Conservation (phyloP, 2,888 invertebrate species). For the Pedicia rivosa region DNA sequence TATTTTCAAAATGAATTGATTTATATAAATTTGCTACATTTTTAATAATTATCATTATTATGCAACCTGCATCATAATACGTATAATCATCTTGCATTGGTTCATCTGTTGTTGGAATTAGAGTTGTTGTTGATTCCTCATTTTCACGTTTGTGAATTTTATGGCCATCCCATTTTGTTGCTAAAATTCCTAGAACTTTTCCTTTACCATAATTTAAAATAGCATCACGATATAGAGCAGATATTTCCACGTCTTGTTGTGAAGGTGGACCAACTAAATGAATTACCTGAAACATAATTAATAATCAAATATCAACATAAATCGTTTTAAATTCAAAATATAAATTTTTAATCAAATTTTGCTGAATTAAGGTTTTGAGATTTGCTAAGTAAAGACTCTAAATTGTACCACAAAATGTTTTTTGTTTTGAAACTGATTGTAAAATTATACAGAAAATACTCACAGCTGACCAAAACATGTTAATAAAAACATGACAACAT, state of each 20-base stretch:
- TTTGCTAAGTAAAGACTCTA: no score
- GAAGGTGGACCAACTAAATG: slow-evolving; percentile 40
- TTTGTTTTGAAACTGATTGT: no score
- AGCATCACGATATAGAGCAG: slow-evolving; percentile 38
- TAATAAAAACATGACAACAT: no score
- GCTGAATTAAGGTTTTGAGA: no score
- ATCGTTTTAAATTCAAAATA: no score
- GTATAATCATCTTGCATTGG: slow-evolving; percentile 32
- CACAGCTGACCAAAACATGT: no score
- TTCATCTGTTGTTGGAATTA: slow-evolving; percentile 21
- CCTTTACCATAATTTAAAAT: slow-evolving; percentile 40
- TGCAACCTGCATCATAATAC: slow-evolving; percentile 36
- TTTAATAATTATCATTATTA: background rate
- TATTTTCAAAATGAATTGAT: slow-evolving; percentile 13
- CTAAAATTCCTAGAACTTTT: slow-evolving; percentile 39
- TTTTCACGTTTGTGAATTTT: slow-evolving; percentile 23
- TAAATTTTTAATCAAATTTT: no score
- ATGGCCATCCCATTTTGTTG: slow-evolving; percentile 29
- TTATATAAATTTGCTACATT: background rate
- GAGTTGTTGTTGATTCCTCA: slow-evolving; percentile 17
- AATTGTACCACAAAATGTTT: no score
- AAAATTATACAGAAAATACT: no score
- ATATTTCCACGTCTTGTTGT: slow-evolving; percentile 41
- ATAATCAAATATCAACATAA: no score
- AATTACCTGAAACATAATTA: slow-evolving; percentile 33